These are phyloP conservation scores for Tromatobia lineatoria DNA, from an alignment of 2,888 invertebrate species.

Conservation along the genomic window DNA sequence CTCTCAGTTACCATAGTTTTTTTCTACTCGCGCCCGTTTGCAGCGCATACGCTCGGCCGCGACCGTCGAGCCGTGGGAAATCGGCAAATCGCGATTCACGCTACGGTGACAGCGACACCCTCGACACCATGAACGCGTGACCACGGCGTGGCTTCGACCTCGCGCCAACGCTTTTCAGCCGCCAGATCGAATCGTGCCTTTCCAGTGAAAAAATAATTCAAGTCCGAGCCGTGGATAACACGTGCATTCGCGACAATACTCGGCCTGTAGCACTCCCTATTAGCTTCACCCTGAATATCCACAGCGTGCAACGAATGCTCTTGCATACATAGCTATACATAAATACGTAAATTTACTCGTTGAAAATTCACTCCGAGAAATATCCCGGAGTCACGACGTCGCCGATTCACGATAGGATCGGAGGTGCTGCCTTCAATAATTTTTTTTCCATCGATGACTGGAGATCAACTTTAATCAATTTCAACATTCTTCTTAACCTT, in stretches of 20 bases:
- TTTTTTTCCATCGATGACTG: no score
- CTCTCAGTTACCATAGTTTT: conserved; percentile 19
- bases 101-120: conserved; percentile 22
- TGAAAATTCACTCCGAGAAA: not conserved
- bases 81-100: conserved; percentile 32
- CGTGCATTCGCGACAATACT: conserved; percentile 25
- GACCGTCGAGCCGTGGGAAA: conserved; percentile 45
- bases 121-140: conserved; percentile 24
- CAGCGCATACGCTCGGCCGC: not conserved
- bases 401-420: conserved; percentile 38
- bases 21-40: not conserved
- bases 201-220: conserved; percentile 25
- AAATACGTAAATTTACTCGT: conserved; percentile 26
- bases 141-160: conserved; percentile 15
- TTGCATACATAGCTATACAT: not conserved
- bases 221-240: conserved; percentile 26
- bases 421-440: conserved; percentile 31
- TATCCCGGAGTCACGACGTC: not conserved
- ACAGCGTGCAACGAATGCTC: conserved; percentile 1
- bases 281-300: conserved; percentile 3
- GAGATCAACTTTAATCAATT: no score
- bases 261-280: conserved; percentile 1
- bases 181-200: conserved; percentile 37
- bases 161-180: conserved; percentile 1
- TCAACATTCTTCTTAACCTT: no score